phyloP scores from a whole-genome alignment of 2,797 vertebrate species.

The Zalophus californianus region DNA sequence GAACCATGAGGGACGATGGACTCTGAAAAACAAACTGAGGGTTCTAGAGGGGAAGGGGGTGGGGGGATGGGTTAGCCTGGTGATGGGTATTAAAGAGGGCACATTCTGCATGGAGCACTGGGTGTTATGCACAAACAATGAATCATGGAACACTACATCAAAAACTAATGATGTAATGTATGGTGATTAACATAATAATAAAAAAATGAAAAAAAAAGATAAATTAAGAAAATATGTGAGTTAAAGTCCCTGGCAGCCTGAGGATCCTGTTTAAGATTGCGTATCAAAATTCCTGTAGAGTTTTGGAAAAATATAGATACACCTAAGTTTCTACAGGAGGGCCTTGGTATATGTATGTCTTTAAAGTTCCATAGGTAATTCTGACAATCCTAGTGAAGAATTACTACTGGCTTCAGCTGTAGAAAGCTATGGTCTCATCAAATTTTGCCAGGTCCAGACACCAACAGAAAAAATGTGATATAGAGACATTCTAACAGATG shows the following conservation, averaged over 20 bases:
- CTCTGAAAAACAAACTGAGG: no score
- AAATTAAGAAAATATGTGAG: neutral
- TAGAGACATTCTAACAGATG: neutral
- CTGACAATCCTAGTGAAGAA: neutral
- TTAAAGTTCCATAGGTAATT: neutral
- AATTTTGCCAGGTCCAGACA: neutral
- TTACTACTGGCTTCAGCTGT: neutral
- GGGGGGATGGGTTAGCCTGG: no score
- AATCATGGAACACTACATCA: no score
- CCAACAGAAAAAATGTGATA: neutral
- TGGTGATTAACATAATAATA: no score
- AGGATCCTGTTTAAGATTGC: neutral
- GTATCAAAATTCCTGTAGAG: neutral
- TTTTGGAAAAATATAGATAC: neutral
- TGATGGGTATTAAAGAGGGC: no score
- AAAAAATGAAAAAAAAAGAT: neutral
- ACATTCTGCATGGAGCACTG: no score
- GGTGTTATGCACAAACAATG: no score
- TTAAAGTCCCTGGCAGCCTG: neutral
- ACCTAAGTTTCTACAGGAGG: neutral
- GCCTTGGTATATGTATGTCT: neutral
- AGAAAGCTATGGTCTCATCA: neutral
- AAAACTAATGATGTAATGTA: no score
- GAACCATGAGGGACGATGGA: no score
- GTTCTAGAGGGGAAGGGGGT: no score